A percentile compares a stretch with the other conserved stretches of the same genome.
phyloP scores from a whole-genome alignment of 2,797 vertebrate genomes.

The Phaenicophaeus curvirostris region DNA sequence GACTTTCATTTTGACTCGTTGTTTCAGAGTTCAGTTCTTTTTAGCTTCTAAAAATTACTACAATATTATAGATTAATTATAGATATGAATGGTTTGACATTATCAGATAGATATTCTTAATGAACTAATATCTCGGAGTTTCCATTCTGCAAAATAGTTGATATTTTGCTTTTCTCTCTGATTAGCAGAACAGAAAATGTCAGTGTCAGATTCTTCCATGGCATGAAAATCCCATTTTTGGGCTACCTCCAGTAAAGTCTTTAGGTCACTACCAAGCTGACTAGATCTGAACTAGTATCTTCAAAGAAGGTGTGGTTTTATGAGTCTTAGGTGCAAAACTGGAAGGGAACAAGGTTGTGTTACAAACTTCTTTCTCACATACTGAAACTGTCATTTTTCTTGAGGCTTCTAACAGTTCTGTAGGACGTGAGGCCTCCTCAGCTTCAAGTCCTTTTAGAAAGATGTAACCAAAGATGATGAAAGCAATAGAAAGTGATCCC shows the following conservation, averaged over 20 bases:
- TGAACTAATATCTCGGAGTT: slow-evolving; percentile 44
- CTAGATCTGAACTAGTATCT: not conserved
- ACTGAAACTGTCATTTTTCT: not conserved
- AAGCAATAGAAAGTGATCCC: not conserved
- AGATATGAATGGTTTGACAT: slow-evolving; percentile 56
- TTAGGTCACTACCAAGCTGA: not conserved
- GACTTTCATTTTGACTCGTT: slow-evolving; percentile 62
- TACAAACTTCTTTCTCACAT: not conserved
- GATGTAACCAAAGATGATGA: not conserved
- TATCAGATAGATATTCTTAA: slow-evolving; percentile 49
- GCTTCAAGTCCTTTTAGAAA: not conserved
- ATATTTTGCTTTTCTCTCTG: slow-evolving; percentile 10
- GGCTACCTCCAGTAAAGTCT: not conserved
- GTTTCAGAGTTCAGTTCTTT: slow-evolving; percentile 18
- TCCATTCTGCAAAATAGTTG: slow-evolving; percentile 8
- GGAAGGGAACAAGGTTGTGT: not conserved
- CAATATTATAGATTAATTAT: slow-evolving; percentile 48
- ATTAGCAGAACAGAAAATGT: not conserved
- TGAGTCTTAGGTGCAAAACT: not conserved
- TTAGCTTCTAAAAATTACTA: slow-evolving; percentile 47
- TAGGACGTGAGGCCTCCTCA: not conserved
- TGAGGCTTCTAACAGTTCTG: not conserved
- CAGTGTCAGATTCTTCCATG: not conserved
- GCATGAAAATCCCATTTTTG: not conserved
- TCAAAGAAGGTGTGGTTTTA: not conserved